Base-by-base conservation (phyloP, 2,888 invertebrate species). In the Pheosia tremula region DNA sequence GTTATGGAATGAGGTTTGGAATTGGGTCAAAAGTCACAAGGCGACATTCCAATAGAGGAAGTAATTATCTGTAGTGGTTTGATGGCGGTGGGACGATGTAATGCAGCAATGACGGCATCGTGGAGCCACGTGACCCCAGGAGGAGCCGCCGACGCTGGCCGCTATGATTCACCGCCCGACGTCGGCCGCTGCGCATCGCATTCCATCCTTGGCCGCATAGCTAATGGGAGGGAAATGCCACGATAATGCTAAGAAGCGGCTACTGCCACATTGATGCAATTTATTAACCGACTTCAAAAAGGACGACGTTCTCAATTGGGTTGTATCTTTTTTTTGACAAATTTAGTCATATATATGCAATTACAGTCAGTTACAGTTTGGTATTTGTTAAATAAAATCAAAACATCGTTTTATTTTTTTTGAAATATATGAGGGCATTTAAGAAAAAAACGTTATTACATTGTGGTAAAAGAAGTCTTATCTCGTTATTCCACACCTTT, bases 201-300 rank as follows among this genome's bases (percentile, higher is more conserved):
- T 90, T 88, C 91, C 89, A 75, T 67, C 78, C 79, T 68, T 80
- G 72, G 80, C 82, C 84, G 86, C 87, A 87, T 87, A 88, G 88
- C 80, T 86, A 91, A 91, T 91, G 86, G 87, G 85, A 89, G 86
- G 87, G 85, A 89, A 90, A 90, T 90, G 82, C 88, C 88, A 83
- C 82, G 82, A 87, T 87, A 86, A 87, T 75, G 77, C 79, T 72
- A 83, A 81, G 74, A 75, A 80, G 81, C 81, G 82, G 79, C 78
- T 77, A 79, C 82, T 79, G 80, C 80, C 77, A 24, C 24, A 24
- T 79, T 69, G 74, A 75, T 77, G 75, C 79, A 79, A 24, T 24
- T 24, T 24, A 24, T 2, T 24, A 24, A 24, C 24, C 24, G 24
- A 24, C 24, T 24, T 24, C 24, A 24, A 24, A 24, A 24, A 24